Evolutionary conservation across 2,113 vertebrate genomes (phyloP).

Genomic region (Natator depressus): DNA sequence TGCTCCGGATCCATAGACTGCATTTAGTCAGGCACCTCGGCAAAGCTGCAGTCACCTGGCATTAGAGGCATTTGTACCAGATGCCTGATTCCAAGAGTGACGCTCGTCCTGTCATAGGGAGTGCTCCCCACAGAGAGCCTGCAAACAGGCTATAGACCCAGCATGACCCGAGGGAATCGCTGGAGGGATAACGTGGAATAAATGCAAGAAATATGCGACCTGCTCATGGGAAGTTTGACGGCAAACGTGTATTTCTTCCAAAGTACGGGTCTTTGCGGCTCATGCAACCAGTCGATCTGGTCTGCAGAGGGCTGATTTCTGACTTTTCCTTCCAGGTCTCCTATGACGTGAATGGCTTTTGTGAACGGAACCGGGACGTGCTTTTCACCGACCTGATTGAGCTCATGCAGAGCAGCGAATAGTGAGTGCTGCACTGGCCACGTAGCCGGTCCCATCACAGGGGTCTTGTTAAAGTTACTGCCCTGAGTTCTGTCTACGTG

Average conservation of each 20-base stretch:
- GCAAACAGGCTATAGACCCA: neutral
- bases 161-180: neutral
- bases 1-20: neutral
- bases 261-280: too few species aligned
- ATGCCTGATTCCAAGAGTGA: neutral
- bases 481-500: neutral
- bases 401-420: slow-evolving; percentile 96
- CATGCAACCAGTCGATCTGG: neutral
- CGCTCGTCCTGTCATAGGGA: neutral
- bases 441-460: neutral
- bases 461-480: neutral
- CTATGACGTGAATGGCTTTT: slow-evolving; percentile 92
- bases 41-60: neutral
- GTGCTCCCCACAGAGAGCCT: neutral
- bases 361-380: slow-evolving; percentile 94
- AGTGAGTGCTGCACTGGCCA: slow-evolving; percentile 78
- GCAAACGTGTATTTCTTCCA: too few species aligned
- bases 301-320: neutral
- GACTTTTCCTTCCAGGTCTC: slow-evolving; percentile 83
- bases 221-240: neutral
- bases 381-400: slow-evolving; percentile 96
- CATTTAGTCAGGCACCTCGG: neutral
- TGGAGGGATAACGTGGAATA: too few species aligned
- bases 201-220: neutral
- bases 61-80: neutral